Evolutionary conservation across 2,113 vertebrate species (phyloP).

Genomic region (Saguinus midas): DNA sequence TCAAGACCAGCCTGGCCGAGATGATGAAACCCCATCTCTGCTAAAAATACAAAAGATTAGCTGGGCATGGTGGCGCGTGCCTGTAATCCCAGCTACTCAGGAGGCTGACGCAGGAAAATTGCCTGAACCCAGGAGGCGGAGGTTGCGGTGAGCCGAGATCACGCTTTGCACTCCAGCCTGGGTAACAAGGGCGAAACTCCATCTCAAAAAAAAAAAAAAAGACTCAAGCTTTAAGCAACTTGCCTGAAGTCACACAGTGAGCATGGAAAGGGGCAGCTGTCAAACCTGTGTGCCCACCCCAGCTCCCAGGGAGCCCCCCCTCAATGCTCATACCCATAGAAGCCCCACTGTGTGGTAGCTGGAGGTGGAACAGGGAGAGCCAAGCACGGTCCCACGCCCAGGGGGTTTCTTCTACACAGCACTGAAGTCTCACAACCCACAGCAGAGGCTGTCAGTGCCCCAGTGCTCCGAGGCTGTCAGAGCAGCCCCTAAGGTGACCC

Average conservation of each 20-base stretch:
- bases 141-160: too few species aligned
- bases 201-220: too few species aligned
- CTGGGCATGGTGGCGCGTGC: fast-evolving
- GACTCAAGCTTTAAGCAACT: not conserved
- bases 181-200: too few species aligned
- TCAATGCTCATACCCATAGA: not conserved
- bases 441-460: too few species aligned
- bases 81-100: too few species aligned
- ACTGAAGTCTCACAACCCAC: not conserved
- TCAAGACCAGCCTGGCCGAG: too few species aligned
- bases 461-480: not conserved
- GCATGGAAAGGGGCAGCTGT: not conserved
- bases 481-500: not conserved
- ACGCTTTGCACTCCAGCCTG: too few species aligned
- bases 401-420: not conserved
- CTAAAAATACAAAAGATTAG: too few species aligned
- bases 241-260: not conserved
- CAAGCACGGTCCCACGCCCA: not conserved
- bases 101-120: too few species aligned
- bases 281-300: not conserved
- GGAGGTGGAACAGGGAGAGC: not conserved
- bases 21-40: too few species aligned
- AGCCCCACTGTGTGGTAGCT: not conserved
- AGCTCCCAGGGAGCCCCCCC: not conserved
- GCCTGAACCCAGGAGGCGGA: too few species aligned